Base-by-base conservation (phyloP, 2,797 vertebrate species). In the Zenarchopterus dispar region DNA sequence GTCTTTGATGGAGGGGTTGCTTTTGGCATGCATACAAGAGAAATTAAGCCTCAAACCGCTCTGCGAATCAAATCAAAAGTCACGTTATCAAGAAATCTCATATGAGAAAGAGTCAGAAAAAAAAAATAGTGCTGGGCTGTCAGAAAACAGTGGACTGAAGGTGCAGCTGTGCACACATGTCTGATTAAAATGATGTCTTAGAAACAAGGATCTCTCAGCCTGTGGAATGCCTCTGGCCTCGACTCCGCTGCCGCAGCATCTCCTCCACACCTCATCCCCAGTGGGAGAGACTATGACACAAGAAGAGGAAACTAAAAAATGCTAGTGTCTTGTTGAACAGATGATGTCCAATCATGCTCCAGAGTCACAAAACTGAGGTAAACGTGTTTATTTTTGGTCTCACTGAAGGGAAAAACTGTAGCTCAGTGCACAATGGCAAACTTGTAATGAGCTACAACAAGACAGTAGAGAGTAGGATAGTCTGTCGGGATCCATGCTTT, bases 171-270 rank as follows among this genome's bases (percentile, higher is more conserved):
- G 24, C 33, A 66, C 13, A 19, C 43, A 56, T 46, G 33, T 65
- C 64, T 26, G 46, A 58, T 39, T 57, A 41, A 66, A 52, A 58
- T 24, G 28, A 36, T 19, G 18, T 24, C 41, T 66, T 15, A 31
- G 22, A 51, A 46, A 11, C 13, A 17, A 39, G 13, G 55, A 21
- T 39, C 26, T 17, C 41, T 39, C 43, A 45, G 36, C 57, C 46
- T 18, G 63, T 44, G 47, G 57, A 67, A 51, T 19, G 55, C 54
- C 47, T 21, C 41, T 39, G 42, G 31, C 55, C 28, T 58, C 26
- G 28, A 44, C 24, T 33, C 56, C 31, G 45, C 39, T 18, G 48
- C n/a, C 42, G 13, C 45, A n/a, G 28, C 52, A 22, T 44, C 13
- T 24, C 17, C 39, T 26, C 31, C 19, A 55, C 26, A 15, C 19